Evolutionary conservation across 2,113 vertebrate species (phyloP).

Genomic region (Gymnocephalus cernua): DNA sequence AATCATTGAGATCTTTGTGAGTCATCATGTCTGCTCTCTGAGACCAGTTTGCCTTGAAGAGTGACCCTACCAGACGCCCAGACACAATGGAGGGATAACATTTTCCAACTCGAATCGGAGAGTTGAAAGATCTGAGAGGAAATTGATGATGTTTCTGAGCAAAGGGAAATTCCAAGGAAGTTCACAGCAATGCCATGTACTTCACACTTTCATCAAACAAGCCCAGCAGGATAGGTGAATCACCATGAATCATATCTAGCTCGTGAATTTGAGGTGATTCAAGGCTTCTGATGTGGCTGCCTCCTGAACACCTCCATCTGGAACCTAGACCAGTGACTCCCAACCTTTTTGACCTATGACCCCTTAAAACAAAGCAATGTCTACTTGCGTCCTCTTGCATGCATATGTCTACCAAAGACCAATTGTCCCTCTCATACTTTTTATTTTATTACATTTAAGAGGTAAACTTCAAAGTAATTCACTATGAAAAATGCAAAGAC

Average conservation of each 20-base stretch:
- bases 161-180: neutral
- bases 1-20: neutral
- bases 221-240: neutral
- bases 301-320: neutral
- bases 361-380: no score
- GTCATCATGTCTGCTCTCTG: constrained; percentile 1
- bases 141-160: neutral
- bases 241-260: constrained; percentile 25
- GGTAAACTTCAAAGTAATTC: neutral
- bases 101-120: neutral
- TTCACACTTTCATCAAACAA: neutral
- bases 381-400: no score
- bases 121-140: neutral
- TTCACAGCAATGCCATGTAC: neutral
- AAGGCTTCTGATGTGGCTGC: neutral
- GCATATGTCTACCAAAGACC: no score
- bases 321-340: neutral
- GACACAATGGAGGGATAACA: neutral
- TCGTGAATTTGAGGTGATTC: constrained; percentile 4
- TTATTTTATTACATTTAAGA: neutral
- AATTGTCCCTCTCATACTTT: neutral
- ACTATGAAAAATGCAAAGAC: neutral
- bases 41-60: neutral
- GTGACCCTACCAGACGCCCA: neutral
- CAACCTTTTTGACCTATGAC: neutral